Evolutionary conservation across 2,113 vertebrate genomes (phyloP), one percentile per base, ranked within the genome.

Genomic region (Elaphurus davidianus): DNA sequence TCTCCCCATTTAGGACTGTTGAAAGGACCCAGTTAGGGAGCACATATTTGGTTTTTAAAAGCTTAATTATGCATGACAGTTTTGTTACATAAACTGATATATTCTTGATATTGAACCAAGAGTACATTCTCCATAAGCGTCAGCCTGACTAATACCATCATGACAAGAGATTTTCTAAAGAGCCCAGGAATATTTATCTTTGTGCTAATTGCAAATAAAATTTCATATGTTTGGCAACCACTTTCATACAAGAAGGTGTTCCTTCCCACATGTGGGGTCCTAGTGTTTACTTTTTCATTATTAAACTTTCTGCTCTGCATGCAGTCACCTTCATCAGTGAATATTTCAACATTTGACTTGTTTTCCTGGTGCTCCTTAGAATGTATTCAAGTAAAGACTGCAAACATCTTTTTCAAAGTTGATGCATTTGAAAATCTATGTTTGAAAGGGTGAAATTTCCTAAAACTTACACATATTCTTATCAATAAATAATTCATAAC

Each of bases 141-240:
- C 17, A 82, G 33, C 40, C 60, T 93, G 62, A 78, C 36, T 86
- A 94, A 85, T 62, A 43, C 19, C 87, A 40, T 28, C 64, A 47
- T 92, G 59, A 81, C 57, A 95, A 95, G n/a, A 19, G 45, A 45
- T 62, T 92, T 95, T 55, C 85, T 67, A 47, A 94, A 96, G 25
- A 76, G 8, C 12, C 19, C 47, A 87, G 54, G 21, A 71, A 87
- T 67, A 83, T 76, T 16, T 93, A 5, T 74, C 21, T 64, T 95
- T 83, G 43, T 71, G 59, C 67, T 86, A 78, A 92, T 89, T 94
- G 84, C 76, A 90, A 90, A 52, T 67, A 95, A 87, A 92, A 91
- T 79, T 33, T 21, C 64, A 28, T 52, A 55, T 13, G 4, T 23
- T 95, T 60, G 33, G 43, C 28, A 78, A 86, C 76, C 45, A 60